Percentiles rank a stretch among this genome's conserved stretches.
These are phyloP conservation scores for Nothoprocta pentlandii DNA, from an alignment of 2,113 vertebrate genomes.

Conservation along the genomic window DNA sequence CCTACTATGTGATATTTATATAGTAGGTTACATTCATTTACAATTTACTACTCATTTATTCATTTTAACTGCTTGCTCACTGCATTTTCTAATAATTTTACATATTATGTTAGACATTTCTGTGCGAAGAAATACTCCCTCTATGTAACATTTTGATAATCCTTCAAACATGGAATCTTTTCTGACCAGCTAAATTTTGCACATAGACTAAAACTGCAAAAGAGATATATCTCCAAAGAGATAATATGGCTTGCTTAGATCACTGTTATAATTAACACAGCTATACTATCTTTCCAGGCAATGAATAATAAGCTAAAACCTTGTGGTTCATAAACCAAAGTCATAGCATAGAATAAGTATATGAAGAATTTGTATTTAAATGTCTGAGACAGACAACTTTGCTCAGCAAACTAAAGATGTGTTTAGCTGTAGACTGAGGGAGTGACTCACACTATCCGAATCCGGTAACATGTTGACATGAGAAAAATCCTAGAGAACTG, in stretches of 20 bases:
- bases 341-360: neutral
- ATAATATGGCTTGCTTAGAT: neutral
- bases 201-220: neutral
- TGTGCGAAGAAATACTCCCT: neutral
- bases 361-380: neutral
- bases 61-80: neutral
- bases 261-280: neutral
- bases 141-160: neutral
- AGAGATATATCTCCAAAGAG: neutral
- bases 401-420: neutral
- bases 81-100: neutral
- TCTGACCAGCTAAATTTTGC: neutral
- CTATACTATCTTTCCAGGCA: neutral
- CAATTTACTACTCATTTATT: neutral
- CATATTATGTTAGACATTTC: neutral
- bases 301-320: neutral
- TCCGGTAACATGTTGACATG: neutral
- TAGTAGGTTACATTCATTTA: neutral
- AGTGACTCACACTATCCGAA: neutral
- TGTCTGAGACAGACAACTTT: neutral
- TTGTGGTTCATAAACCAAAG: slow-evolving; percentile 10
- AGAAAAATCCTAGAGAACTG: neutral
- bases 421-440: neutral
- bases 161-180: neutral
- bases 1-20: neutral